Base-by-base conservation (phyloP, 2,113 vertebrate species). In the Cnemophilus loriae region DNA sequence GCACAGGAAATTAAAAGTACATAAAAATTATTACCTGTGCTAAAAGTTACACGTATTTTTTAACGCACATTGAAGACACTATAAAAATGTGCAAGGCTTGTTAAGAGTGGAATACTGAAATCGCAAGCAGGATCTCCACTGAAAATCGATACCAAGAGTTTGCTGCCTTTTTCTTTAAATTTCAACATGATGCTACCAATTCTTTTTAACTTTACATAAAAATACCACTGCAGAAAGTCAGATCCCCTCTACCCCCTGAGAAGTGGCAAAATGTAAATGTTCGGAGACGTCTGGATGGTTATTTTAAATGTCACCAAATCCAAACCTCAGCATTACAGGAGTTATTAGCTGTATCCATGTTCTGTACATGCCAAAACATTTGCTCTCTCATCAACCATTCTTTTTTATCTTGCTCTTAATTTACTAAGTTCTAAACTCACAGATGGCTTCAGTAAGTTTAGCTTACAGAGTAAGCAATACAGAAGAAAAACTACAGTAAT, bases 251-350 rank as follows among this genome's bases (percentile, higher is more conserved):
- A 79, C 92, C 63, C 90, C 78, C 81, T 69, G 41, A 83, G 95
- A 97, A 89, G 78, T 93, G 85, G 94, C 80, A 78, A 87, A 84
- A 89, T 70, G 17, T 32, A 95, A 89, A 71, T 76, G 53, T 70
- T 93, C 95, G 75, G 82, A 93, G 78, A 95, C 0, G 12, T 53
- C 68, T 90, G 41, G 27, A 87, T 94, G 44, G 5, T 97, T 96
- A 96, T 93, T 97, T 97, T 87, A 97, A 98, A 97, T 94, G 91
- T 93, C 97, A 98, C 44, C n/a, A n/a, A 35, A 80, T 76, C 91
- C 89, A 69, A 95, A 96, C n/a, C 30, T 91, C 86, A 95, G 91
- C 64, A 77, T 75, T 91, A 77, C 68, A 63, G 50, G 74, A 89
- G 70, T 96, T 95, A 90, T 86, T 95, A 93, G 95, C 71, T 91